A percentile compares a stretch with the other conserved stretches of the same genome.
Conservation (phyloP, 2,113 vertebrate genomes). For the Spermophilus dauricus region DNA sequence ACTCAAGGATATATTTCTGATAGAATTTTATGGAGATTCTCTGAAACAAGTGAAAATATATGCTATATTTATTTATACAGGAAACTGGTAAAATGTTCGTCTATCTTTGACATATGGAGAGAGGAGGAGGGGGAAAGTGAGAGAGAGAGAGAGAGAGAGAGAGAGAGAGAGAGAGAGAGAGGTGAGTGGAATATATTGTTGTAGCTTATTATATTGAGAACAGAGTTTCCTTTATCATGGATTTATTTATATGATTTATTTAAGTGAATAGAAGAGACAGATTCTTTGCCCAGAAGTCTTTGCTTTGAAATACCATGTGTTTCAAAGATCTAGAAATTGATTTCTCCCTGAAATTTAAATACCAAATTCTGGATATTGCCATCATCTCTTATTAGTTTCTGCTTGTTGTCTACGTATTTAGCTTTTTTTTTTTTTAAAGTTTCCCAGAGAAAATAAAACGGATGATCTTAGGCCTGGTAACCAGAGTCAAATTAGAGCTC, state of each 20-base stretch:
- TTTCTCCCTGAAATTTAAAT: slow-evolving; percentile 46
- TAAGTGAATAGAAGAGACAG: not conserved
- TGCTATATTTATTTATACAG: not conserved
- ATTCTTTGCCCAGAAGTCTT: slow-evolving; percentile 59
- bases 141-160: not conserved
- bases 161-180: not conserved
- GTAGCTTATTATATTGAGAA: not conserved
- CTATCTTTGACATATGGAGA: not conserved
- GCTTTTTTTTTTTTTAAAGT: slow-evolving; percentile 40
- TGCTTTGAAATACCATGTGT: not conserved
- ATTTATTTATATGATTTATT: slow-evolving; percentile 39
- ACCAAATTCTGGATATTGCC: not conserved
- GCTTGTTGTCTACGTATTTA: not conserved
- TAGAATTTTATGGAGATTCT: not conserved
- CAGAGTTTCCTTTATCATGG: not conserved
- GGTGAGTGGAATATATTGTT: not conserved
- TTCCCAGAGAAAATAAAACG: slow-evolving; percentile 65
- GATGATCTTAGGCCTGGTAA: not conserved
- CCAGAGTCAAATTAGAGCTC: slow-evolving; percentile 6
- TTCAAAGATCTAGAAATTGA: slow-evolving; percentile 16
- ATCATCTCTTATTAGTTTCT: slow-evolving; percentile 22
- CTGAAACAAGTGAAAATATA: slow-evolving; percentile 30
- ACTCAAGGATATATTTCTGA: slow-evolving; percentile 43
- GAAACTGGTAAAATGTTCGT: slow-evolving; percentile 21
- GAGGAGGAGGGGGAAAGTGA: not conserved